phyloP scores from a whole-genome alignment of 2,113 vertebrate genomes.

The Anarrhichthys ocellatus region DNA sequence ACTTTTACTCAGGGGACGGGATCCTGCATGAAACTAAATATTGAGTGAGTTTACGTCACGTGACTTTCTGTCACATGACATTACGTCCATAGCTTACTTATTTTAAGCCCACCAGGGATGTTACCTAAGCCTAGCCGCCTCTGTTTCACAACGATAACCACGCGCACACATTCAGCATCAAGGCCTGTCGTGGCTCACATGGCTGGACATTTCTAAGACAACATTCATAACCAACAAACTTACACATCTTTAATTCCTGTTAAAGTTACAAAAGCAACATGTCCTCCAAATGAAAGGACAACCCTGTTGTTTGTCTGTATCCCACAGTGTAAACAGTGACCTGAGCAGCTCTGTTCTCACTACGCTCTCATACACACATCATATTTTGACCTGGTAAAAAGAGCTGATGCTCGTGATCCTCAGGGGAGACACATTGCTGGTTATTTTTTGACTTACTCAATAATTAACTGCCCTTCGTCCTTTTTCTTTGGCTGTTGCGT shows the following conservation, averaged over 20 bases:
- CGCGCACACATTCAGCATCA: no score
- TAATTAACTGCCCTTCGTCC: slow-evolving; percentile 55
- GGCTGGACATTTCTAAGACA: not conserved
- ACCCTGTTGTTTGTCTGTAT: not conserved
- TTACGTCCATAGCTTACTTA: no score
- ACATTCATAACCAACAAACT: not conserved
- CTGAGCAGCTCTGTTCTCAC: not conserved
- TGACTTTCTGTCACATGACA: no score
- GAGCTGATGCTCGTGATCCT: not conserved
- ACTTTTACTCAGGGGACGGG: no score
- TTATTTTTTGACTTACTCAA: slow-evolving; percentile 66
- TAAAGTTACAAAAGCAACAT: not conserved
- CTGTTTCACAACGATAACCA: no score
- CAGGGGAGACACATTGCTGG: slow-evolving; percentile 17
- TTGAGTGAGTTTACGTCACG: no score
- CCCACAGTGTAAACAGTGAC: no score
- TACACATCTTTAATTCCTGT: not conserved
- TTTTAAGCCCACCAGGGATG: no score
- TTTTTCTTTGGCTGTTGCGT: slow-evolving; percentile 46
- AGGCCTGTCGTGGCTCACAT: not conserved
- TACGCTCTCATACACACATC: not conserved
- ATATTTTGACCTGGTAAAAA: slow-evolving; percentile 9
- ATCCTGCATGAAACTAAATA: no score
- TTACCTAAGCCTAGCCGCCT: no score
- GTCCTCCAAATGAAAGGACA: not conserved